A percentile compares a stretch with the other conserved stretches of the same genome.
phyloP scores from a whole-genome alignment of 2,888 invertebrate species.

The Eupithecia tripunctaria region DNA sequence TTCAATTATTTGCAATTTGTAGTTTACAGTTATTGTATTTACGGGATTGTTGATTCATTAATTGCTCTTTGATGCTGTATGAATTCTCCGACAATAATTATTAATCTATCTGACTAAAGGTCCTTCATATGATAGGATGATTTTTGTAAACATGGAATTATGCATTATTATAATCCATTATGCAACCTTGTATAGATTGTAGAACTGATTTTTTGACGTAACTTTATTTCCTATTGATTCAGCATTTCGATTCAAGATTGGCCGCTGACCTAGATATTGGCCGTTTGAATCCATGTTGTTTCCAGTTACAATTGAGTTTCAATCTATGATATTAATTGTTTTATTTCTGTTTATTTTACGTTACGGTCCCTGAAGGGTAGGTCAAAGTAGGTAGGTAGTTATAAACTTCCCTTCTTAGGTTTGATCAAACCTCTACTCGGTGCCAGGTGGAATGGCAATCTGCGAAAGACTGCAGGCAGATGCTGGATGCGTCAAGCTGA shows the following conservation, averaged over 20 bases:
- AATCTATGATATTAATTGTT: not conserved
- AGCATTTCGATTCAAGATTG: not conserved
- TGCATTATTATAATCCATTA: not conserved
- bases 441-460: no score
- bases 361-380: not conserved
- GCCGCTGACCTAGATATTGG: not conserved
- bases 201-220: not conserved
- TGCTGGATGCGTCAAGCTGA: no score
- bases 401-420: no score
- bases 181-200: not conserved
- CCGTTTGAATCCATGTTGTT: not conserved
- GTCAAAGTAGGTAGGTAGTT: no score
- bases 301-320: slow-evolving; percentile 10
- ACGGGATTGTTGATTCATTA: no score
- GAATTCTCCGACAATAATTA: not conserved
- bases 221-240: not conserved
- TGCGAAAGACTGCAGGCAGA: no score
- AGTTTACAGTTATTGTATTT: no score
- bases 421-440: no score
- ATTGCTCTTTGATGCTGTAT: no score
- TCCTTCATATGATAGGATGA: no score
- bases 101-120: not conserved
- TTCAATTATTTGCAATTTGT: no score
- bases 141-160: no score
- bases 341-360: not conserved